Base-by-base conservation (phyloP, 2,888 invertebrate species). In the Rhamphomyia laevipes region DNA sequence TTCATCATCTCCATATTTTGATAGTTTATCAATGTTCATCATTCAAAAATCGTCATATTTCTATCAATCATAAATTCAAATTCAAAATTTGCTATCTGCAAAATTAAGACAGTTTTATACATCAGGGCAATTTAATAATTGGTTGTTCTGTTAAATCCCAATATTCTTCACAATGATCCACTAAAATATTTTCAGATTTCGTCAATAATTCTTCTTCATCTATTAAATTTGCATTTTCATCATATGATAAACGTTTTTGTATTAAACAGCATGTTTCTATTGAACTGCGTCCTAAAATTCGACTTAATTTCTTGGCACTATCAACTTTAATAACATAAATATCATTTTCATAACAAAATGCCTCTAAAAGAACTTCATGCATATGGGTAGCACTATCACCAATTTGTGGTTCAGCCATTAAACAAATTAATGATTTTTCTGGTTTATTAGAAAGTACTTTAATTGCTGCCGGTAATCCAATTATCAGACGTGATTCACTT, bases 371-470 rank as follows among this genome's bases (percentile, higher is more conserved):
- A 6, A 86, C 85, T 62, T 83, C 82, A 60, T 86, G 85, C 75
- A 86, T 84, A 62, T 86, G 86, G 7, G 81, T 82, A 6, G 84
- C 82, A 27, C 84, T 80, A 65, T 86, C 86, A 6, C 81, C 83
- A 37, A 77, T 78, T 43, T 77, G 72, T 21, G 82, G 78, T 47
- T 79, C 78, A 1, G 84, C 80, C 16, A 85, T 75, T 42, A 86
- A 68, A 60, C 85, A 85, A 61, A 83, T 78, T 1, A 84, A 73
- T 1, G 81, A 80, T 9, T 81, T 78, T 50, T 77, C 77, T 13
- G 71, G 64, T 2, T 61, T 58, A 46, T 67, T 69, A 38, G 70
- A 65, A 9, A 71, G 60, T 47, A 64, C 62, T 38, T 69, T 68
- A 48, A 67, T 65, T 45, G 66, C 65, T 2, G 63, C 67, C 30